These are phyloP conservation scores for Scleropages formosus DNA, from an alignment of 2,797 vertebrate species.

Conservation along the genomic window DNA sequence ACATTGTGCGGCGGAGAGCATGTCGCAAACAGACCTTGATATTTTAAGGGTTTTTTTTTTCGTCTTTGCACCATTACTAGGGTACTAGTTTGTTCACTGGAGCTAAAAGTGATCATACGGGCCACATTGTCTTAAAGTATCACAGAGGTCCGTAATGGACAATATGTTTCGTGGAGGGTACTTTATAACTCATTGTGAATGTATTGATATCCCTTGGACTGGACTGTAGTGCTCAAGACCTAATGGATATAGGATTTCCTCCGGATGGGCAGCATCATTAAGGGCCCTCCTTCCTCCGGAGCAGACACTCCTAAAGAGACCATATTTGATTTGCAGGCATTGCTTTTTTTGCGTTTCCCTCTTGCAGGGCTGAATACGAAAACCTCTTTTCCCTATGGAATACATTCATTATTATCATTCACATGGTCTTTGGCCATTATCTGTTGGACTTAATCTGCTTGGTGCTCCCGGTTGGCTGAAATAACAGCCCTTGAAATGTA, in stretches of 20 bases:
- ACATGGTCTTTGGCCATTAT: slow-evolving; percentile 29
- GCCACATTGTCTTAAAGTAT: not conserved
- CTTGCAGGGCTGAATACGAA: slow-evolving; percentile 29
- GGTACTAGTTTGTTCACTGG: not conserved
- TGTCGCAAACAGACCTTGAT: not conserved
- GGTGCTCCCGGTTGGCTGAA: slow-evolving; percentile 24
- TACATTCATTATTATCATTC: slow-evolving; percentile 36
- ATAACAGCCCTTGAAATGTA: slow-evolving; percentile 3
- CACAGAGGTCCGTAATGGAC: not conserved
- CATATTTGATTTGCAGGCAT: slow-evolving; percentile 38
- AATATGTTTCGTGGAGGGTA: not conserved
- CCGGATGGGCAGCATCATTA: not conserved
- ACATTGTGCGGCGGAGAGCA: not conserved
- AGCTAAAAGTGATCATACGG: too few relatives aligned
- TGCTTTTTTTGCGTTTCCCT: slow-evolving; percentile 30
- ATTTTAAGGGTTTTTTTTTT: not conserved
- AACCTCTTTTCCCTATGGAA: slow-evolving; percentile 45
- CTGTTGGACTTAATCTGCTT: slow-evolving; percentile 37
- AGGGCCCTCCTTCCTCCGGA: slow-evolving; percentile 15
- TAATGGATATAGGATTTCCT: slow-evolving; percentile 4
- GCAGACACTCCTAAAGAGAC: slow-evolving; percentile 36
- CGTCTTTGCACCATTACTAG: not conserved
- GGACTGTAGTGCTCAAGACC: not conserved
- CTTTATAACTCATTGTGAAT: not conserved
- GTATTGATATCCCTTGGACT: not conserved